Evolutionary conservation across 1,140 invertebrate genomes (phyloP).

Genomic region (Steinernema khuongi): DNA sequence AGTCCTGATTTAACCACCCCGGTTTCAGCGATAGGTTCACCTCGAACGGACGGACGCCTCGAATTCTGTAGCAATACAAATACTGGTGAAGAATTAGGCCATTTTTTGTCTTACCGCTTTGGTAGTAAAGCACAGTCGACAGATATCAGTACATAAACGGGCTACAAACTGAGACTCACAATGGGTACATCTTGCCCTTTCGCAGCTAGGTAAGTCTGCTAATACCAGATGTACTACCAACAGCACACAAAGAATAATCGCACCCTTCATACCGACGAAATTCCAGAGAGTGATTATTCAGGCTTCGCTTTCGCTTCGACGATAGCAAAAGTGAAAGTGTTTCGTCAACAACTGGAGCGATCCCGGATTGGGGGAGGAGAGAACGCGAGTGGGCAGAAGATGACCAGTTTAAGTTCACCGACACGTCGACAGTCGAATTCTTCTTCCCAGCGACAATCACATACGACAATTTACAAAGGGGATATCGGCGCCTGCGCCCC

Average conservation of each 20-base stretch:
- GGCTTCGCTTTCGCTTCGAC: conserved; percentile 12
- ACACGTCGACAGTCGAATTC: not conserved
- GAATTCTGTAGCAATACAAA: not conserved
- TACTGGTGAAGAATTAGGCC: not conserved
- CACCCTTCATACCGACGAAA: not conserved
- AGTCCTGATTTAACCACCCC: not conserved
- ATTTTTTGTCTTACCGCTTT: not conserved
- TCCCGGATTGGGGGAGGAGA: not conserved
- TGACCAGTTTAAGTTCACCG: conserved; percentile 16
- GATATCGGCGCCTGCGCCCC: conserved; percentile 2
- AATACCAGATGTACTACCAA: not conserved
- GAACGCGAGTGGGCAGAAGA: not conserved
- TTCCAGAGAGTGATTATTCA: not conserved
- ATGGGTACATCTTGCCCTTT: not conserved
- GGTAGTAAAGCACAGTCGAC: not conserved
- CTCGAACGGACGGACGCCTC: not conserved
- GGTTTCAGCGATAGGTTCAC: not conserved
- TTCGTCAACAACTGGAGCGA: conserved; percentile 8
- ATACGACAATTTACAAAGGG: conserved; percentile 15
- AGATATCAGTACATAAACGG: not conserved
- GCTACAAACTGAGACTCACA: not conserved
- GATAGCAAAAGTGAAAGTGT: conserved; percentile 15
- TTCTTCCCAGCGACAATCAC: not conserved
- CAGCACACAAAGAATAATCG: not conserved
- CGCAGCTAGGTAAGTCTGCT: not conserved